Percentiles rank a stretch among this genome's conserved stretches.
Conservation (phyloP, 2,888 invertebrate genomes). For the Polydrusus pterygomalis region DNA sequence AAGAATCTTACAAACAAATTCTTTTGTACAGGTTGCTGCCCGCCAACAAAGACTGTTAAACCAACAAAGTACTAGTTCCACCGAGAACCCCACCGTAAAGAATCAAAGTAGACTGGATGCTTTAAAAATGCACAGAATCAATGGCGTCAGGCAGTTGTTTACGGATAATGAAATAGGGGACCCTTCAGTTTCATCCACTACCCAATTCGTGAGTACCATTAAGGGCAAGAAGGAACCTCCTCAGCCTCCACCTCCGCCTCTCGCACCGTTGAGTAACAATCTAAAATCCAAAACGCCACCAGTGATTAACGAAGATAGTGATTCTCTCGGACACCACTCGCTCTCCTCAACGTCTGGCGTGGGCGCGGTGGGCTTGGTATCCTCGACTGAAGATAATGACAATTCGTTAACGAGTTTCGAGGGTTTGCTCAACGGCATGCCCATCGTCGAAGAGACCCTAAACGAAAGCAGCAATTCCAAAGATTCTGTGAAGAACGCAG, state of each 20-base stretch:
- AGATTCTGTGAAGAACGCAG: conserved; percentile 68
- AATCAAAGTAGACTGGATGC: conserved; percentile 66
- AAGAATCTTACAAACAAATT: background rate
- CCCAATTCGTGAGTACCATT: conserved; percentile 64
- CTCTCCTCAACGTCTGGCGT: conserved; percentile 74
- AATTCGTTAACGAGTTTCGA: conserved; percentile 79
- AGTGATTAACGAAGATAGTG: conserved; percentile 70
- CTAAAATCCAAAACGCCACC: conserved; percentile 60
- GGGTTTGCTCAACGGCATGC: conserved; percentile 77
- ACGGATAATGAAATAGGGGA: conserved; percentile 69
- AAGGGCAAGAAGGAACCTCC: conserved; percentile 71
- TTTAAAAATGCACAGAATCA: conserved; percentile 66
- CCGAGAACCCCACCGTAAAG: conserved; percentile 56
- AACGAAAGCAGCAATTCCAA: conserved; percentile 73
- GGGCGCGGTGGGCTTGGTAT: conserved; percentile 69
- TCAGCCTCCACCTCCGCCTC: conserved; percentile 73
- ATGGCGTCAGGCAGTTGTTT: conserved; percentile 70
- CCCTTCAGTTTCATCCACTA: conserved; percentile 69
- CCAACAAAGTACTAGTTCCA: conserved; percentile 68
- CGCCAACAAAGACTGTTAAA: conserved; percentile 78
- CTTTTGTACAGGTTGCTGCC: conserved; percentile 77
- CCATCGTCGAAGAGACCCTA: conserved; percentile 74
- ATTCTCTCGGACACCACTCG: conserved; percentile 75
- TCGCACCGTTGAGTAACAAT: conserved; percentile 70
- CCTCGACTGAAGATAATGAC: conserved; percentile 75